These are phyloP conservation scores for Premnoplex brunnescens DNA, from an alignment of 2,797 vertebrate genomes.

Conservation along the genomic window DNA sequence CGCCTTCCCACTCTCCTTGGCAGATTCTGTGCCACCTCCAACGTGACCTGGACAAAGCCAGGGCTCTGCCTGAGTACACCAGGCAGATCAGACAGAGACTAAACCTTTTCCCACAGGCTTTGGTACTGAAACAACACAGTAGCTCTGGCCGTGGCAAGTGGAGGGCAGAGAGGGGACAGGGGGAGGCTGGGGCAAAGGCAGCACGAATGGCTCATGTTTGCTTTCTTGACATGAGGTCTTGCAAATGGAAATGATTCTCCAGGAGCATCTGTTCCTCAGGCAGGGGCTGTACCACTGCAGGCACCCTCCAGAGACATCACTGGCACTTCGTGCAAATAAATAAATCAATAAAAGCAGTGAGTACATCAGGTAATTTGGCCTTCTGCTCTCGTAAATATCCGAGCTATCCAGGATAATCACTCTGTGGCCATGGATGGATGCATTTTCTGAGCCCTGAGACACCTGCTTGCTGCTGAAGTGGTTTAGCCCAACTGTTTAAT, in stretches of 20 bases:
- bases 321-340: not conserved
- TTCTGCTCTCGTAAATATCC: not conserved
- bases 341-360: not conserved
- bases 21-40: not conserved
- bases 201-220: not conserved
- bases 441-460: not conserved
- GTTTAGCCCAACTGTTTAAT: slow-evolving; percentile 52
- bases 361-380: not conserved
- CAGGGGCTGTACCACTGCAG: slow-evolving; percentile 46
- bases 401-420: not conserved
- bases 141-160: not conserved
- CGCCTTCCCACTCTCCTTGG: not conserved
- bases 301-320: not conserved
- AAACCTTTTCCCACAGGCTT: not conserved
- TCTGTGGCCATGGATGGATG: not conserved
- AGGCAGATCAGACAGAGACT: not conserved
- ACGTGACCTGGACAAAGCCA: not conserved
- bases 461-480: slow-evolving; percentile 10
- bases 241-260: not conserved
- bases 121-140: not conserved
- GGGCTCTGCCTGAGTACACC: not conserved
- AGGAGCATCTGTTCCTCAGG: slow-evolving; percentile 32
- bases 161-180: not conserved
- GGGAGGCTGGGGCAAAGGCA: not conserved
- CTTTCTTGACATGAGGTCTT: slow-evolving; percentile 2